Conservation (phyloP, 2,113 vertebrate genomes). For the Protomyctophum bolini region DNA sequence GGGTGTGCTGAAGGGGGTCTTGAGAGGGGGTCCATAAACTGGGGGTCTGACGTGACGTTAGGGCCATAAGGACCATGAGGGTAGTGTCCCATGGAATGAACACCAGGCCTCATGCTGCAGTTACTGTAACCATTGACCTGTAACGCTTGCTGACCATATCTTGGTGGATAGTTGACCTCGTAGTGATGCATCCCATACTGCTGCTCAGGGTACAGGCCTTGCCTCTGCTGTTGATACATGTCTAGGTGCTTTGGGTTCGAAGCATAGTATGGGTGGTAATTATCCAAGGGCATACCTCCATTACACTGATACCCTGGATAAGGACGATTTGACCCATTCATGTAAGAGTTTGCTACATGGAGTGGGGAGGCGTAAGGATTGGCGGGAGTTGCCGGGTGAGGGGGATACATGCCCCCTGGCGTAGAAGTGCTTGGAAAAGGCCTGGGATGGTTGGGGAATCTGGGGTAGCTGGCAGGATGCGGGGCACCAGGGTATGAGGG, state of each 20-base stretch:
- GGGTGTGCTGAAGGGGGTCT: constrained; percentile 76
- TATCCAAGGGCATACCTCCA: constrained; percentile 85
- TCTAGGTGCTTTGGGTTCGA: constrained; percentile 86
- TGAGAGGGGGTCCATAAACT: constrained; percentile 80
- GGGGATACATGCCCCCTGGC: constrained; percentile 73
- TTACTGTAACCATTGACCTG: constrained; percentile 86
- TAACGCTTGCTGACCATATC: constrained; percentile 83
- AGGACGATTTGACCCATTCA: constrained; percentile 85
- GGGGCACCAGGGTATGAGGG: constrained; percentile 79
- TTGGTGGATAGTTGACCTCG: constrained; percentile 85
- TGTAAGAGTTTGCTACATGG: constrained; percentile 82
- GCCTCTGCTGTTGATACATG: constrained; percentile 85
- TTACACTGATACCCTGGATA: constrained; percentile 90
- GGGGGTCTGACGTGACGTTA: constrained; percentile 77
- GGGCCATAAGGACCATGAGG: constrained; percentile 71
- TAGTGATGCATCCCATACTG: constrained; percentile 84
- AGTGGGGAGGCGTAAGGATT: constrained; percentile 82
- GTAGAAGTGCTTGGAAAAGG: constrained; percentile 84
- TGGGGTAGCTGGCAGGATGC: constrained; percentile 78
- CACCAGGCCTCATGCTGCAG: constrained; percentile 78
- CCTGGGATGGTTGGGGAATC: constrained; percentile 78
- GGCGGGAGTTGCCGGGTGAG: constrained; percentile 78
- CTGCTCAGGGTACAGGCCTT: constrained; percentile 86
- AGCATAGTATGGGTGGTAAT: constrained; percentile 82
- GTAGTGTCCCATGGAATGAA: constrained; percentile 79